phyloP scores from a whole-genome alignment of 2,888 invertebrate genomes.

The Sesia bembeciformis region DNA sequence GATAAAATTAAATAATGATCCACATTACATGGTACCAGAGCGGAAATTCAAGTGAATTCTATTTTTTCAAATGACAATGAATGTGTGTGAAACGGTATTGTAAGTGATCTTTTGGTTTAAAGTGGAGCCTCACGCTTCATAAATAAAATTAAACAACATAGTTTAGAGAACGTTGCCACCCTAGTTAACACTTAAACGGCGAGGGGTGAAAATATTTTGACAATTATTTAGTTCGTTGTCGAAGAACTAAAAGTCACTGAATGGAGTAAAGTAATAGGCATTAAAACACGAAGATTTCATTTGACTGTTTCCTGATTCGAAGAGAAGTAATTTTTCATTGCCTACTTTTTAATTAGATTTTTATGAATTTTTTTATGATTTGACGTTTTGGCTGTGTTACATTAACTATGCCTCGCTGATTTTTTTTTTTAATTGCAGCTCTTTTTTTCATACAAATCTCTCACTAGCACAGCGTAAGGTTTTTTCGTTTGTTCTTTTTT shows the following conservation, averaged over 20 bases:
- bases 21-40: constrained; percentile 2
- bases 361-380: too few species aligned
- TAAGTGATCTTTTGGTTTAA: constrained; percentile 29
- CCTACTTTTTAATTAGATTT: too few species aligned
- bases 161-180: constrained; percentile 43
- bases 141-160: constrained; percentile 62
- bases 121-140: constrained; percentile 55
- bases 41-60: neutral
- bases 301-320: too few species aligned
- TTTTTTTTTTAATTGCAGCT: too few species aligned
- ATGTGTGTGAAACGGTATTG: constrained; percentile 7
- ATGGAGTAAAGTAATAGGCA: constrained; percentile 12
- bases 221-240: constrained; percentile 30
- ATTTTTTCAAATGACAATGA: too few species aligned
- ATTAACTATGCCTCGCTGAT: too few species aligned
- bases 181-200: constrained; percentile 53
- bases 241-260: constrained; percentile 4
- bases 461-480: too few species aligned
- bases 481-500: too few species aligned
- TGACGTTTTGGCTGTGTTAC: too few species aligned
- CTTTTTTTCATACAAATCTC: too few species aligned
- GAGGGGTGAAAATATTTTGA: constrained; percentile 64
- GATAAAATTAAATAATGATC: neutral
- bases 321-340: too few species aligned
- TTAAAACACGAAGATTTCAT: too few species aligned